These are phyloP conservation scores for Passerculus sandwichensis DNA, from an alignment of 2,797 vertebrate species.

Conservation along the genomic window DNA sequence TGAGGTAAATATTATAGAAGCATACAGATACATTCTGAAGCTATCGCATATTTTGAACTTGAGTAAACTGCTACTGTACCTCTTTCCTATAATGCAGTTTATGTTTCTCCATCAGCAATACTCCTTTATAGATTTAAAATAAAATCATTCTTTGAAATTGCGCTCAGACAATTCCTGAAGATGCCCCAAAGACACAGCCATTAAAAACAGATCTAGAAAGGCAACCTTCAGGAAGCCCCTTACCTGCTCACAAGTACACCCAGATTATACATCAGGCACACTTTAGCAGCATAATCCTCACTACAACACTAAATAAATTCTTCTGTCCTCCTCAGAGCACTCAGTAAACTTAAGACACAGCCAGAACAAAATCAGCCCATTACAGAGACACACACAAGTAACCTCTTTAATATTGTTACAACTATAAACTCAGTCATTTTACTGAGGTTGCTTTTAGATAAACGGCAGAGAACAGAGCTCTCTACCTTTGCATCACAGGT, in stretches of 20 bases:
- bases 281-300: neutral
- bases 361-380: neutral
- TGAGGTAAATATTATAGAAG: neutral
- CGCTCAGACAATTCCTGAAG: neutral
- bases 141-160: neutral
- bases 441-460: neutral
- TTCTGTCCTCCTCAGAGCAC: rapidly evolving
- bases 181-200: neutral
- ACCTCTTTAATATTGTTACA: neutral
- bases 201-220: neutral
- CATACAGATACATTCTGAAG: neutral
- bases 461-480: neutral
- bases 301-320: neutral
- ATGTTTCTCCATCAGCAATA: neutral
- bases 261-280: neutral
- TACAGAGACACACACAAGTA: neutral
- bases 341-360: neutral
- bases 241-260: neutral
- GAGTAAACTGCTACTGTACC: neutral
- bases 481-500: neutral
- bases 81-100: neutral
- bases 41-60: neutral
- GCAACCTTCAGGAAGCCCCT: neutral
- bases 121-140: neutral
- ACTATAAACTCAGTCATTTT: neutral